Conservation (phyloP, 1,140 invertebrate species). For the Pygmarrhopalites habei region DNA sequence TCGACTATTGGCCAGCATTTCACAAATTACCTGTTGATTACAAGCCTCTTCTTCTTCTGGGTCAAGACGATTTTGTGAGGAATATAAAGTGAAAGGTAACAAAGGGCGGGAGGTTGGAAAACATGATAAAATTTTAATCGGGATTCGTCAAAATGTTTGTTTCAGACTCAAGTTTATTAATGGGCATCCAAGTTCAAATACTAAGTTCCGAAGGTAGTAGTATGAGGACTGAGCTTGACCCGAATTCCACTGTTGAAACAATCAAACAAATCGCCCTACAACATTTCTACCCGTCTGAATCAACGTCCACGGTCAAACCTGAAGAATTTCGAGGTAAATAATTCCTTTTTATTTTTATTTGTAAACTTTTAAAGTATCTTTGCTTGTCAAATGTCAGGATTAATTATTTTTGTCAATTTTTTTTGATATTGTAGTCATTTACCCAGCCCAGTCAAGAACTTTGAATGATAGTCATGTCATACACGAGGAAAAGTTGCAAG, state of each 20-base stretch:
- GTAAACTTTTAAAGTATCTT: neutral
- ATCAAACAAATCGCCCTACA: slow-evolving; percentile 18
- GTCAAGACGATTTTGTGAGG: too few relatives aligned
- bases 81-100: too few relatives aligned
- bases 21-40: too few relatives aligned
- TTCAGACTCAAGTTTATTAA: slow-evolving; percentile 32
- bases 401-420: slow-evolving; percentile 2
- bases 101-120: too few relatives aligned
- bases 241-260: slow-evolving; percentile 20
- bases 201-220: slow-evolving; percentile 28
- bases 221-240: slow-evolving; percentile 24
- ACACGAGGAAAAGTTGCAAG: slow-evolving; percentile 31
- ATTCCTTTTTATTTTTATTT: neutral
- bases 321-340: slow-evolving; percentile 21
- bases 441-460: slow-evolving; percentile 23
- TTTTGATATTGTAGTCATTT: neutral
- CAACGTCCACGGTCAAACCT: slow-evolving; percentile 7
- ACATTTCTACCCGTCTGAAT: slow-evolving; percentile 18
- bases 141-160: slow-evolving; percentile 38
- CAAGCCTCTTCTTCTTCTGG: too few relatives aligned
- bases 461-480: slow-evolving; percentile 28
- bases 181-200: slow-evolving; percentile 30
- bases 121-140: too few relatives aligned
- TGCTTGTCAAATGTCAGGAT: neutral
- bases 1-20: too few relatives aligned